A percentile compares a stretch with the other conserved stretches of the same genome.
Evolutionary conservation across 2,888 invertebrate genomes (phyloP).

Genomic region (Gryllus longicercus): DNA sequence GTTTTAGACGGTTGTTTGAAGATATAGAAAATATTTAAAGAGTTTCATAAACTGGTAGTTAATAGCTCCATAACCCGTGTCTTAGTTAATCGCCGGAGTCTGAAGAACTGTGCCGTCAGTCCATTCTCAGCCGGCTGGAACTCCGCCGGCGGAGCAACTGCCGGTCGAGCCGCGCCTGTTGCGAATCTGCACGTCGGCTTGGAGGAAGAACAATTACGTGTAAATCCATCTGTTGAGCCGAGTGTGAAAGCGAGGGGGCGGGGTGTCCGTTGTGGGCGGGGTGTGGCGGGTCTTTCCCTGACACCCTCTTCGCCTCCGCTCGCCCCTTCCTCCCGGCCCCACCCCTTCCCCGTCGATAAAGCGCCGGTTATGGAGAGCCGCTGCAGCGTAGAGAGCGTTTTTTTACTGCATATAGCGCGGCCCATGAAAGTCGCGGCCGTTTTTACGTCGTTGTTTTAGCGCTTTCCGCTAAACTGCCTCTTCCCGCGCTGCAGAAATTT

Average conservation of each 20-base stretch:
- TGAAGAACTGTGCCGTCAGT: too few species aligned
- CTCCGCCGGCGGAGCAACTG: too few species aligned
- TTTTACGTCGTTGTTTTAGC: slow-evolving; percentile 17
- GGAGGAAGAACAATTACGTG: neutral
- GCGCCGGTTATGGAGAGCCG: slow-evolving; percentile 8
- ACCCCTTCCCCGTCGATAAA: neutral
- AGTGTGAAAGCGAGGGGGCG: slow-evolving; percentile 1
- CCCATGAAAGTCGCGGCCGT: slow-evolving; percentile 1
- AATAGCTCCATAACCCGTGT: too few species aligned
- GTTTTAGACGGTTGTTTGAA: too few species aligned
- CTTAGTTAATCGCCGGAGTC: too few species aligned
- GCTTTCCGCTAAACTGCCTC: slow-evolving; percentile 17
- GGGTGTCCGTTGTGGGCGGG: neutral
- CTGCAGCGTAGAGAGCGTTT: slow-evolving; percentile 17
- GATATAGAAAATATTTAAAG: too few species aligned
- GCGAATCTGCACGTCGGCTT: neutral
- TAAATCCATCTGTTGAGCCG: slow-evolving; percentile 2
- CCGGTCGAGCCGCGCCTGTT: neutral
- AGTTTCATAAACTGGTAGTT: too few species aligned
- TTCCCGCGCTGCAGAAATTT: slow-evolving; percentile 10
- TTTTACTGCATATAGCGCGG: neutral
- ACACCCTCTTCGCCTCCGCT: too few species aligned
- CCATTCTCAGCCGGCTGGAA: too few species aligned
- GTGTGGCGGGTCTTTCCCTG: too few species aligned
- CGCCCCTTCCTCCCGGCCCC: neutral